Evolutionary conservation across 2,888 invertebrate species (phyloP).

Genomic region (Amblyjoppa proteus): DNA sequence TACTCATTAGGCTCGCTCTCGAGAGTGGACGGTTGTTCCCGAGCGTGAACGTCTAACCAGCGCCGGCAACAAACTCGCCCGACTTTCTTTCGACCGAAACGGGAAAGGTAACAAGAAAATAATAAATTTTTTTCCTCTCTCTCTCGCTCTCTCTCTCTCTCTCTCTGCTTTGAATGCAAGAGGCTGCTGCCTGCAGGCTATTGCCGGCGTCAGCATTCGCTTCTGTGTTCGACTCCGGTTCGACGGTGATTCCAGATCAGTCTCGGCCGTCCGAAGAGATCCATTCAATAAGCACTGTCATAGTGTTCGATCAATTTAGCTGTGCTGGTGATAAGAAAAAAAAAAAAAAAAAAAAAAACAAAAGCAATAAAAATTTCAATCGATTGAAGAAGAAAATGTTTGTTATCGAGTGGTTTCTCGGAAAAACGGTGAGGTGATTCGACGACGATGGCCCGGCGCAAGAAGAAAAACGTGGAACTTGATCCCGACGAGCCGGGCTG

Average conservation of each 20-base stretch:
- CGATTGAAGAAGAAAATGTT: constrained; percentile 17
- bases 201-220: constrained; percentile 43
- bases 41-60: constrained; percentile 20
- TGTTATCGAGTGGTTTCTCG: constrained; percentile 10
- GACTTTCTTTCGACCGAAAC: constrained; percentile 61
- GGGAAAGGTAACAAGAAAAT: constrained; percentile 50
- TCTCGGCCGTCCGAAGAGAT: not conserved
- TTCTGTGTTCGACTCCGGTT: constrained; percentile 9
- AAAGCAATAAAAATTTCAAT: not conserved
- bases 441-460: constrained; percentile 68
- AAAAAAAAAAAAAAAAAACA: not conserved
- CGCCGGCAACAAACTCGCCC: constrained; percentile 5
- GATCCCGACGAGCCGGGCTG: constrained; percentile 37
- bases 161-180: constrained; percentile 36
- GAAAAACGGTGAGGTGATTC: constrained; percentile 23
- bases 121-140: constrained; percentile 32
- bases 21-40: constrained; percentile 26
- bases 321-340: not conserved
- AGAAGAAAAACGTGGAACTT: constrained; percentile 59
- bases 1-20: not conserved
- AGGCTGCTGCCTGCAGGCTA: constrained; percentile 4
- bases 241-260: not conserved
- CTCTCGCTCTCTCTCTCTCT: constrained; percentile 22
- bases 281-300: not conserved
- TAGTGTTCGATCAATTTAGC: not conserved